A percentile compares a stretch with the other conserved stretches of the same genome.
Conservation (phyloP, 2,888 invertebrate genomes). For the Ceriagrion tenellum region DNA sequence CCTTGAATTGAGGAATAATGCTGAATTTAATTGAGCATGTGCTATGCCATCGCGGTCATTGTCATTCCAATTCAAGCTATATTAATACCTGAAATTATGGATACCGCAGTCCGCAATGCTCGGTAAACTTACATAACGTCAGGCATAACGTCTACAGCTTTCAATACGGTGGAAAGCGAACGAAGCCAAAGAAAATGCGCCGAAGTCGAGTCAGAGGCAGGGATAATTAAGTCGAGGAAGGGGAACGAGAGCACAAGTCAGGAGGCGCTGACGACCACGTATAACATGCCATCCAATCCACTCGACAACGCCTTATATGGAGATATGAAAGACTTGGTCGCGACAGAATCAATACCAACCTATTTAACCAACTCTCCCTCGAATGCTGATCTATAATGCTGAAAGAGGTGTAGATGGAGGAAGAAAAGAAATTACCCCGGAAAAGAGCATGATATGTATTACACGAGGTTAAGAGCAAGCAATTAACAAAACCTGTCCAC, state of each 20-base stretch:
- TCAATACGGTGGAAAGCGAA: not conserved
- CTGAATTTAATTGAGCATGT: too few species aligned
- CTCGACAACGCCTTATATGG: not conserved
- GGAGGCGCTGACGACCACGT: constrained; percentile 22
- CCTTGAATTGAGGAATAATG: too few species aligned
- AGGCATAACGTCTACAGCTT: not conserved
- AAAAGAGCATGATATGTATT: not conserved
- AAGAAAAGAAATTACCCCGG: not conserved
- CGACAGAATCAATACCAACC: not conserved
- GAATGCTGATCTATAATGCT: not conserved
- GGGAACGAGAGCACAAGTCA: constrained; percentile 21
- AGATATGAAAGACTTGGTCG: not conserved
- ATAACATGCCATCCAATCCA: not conserved
- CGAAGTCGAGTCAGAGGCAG: not conserved
- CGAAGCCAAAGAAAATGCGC: constrained; percentile 1
- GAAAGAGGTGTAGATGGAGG: not conserved
- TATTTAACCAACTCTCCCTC: not conserved
- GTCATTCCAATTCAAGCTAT: not conserved
- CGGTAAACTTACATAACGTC: not conserved
- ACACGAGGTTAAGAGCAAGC: not conserved
- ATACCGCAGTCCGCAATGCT: not conserved
- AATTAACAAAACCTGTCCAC: not conserved
- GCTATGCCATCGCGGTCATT: not conserved
- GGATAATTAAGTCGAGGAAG: not conserved
- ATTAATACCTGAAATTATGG: not conserved